These are phyloP conservation scores for Drosophila kikkawai DNA, from an alignment of 1,140 invertebrate genomes.

Conservation along the genomic window DNA sequence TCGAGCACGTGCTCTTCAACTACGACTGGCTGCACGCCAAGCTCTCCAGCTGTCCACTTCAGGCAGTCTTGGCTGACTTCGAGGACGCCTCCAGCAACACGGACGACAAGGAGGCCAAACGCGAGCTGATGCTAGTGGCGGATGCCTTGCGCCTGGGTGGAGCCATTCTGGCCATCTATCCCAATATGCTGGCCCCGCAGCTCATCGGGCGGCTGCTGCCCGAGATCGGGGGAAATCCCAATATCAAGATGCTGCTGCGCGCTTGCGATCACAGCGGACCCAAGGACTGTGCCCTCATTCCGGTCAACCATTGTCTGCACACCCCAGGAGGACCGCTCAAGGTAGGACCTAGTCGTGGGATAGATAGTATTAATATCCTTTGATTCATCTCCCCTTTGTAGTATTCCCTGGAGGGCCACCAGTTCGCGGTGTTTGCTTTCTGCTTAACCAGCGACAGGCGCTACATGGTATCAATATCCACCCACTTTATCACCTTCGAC, in stretches of 20 bases:
- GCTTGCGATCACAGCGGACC: conserved; percentile 96
- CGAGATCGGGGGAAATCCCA: conserved; percentile 92
- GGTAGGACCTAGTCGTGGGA: conserved; percentile 85
- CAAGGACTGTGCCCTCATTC: conserved; percentile 95
- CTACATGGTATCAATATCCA: conserved; percentile 98
- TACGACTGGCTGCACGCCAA: conserved; percentile 99
- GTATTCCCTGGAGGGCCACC: conserved; percentile 98
- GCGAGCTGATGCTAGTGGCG: conserved; percentile 96
- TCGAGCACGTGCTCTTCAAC: conserved; percentile 97
- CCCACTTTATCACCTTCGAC: conserved; percentile 99
- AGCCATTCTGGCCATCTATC: conserved; percentile 94
- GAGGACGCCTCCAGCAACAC: conserved; percentile 96
- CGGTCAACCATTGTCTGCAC: conserved; percentile 97
- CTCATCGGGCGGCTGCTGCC: conserved; percentile 96
- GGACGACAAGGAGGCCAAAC: conserved; percentile 93
- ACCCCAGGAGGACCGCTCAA: conserved; percentile 98
- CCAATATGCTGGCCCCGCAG: conserved; percentile 98
- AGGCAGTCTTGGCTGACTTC: conserved; percentile 97
- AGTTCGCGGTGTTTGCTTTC: conserved; percentile 98
- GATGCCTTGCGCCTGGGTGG: conserved; percentile 97
- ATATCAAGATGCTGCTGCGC: conserved; percentile 93
- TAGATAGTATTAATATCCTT: not conserved
- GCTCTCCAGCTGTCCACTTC: conserved; percentile 96
- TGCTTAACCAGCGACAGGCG: conserved; percentile 95
- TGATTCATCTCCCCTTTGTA: conserved; percentile 82